Evolutionary conservation across 92 coral and sea anemone genomes (phyloP).

Genomic region (Parazoanthus atlanticus): DNA sequence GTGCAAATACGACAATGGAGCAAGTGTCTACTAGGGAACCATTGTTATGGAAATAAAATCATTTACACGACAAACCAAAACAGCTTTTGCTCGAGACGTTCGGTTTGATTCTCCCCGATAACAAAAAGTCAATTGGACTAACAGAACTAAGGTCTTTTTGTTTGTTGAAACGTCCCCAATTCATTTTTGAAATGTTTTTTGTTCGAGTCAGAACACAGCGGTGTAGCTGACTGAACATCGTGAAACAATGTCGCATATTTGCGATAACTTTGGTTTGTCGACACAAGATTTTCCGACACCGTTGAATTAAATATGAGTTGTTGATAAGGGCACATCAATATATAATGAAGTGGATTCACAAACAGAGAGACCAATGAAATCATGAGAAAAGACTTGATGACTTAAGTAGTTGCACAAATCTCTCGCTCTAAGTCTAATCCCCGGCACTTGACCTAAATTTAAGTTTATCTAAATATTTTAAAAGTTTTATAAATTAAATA

Average conservation of each 20-base stretch:
- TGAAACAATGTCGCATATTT: conserved; percentile 8
- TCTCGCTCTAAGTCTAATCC: neutral
- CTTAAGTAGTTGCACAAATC: neutral
- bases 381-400: neutral
- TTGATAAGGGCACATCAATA: conserved; percentile 10
- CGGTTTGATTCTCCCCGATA: neutral
- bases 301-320: conserved; percentile 26
- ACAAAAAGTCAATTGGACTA: neutral
- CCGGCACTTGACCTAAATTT: neutral
- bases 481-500: no score
- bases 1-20: conserved; percentile 20
- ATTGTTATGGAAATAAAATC: conserved; percentile 23
- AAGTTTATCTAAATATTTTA: neutral
- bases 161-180: neutral
- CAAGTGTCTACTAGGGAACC: neutral
- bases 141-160: neutral
- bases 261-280: conserved; percentile 1
- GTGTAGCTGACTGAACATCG: neutral
- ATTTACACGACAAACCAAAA: neutral
- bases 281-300: neutral
- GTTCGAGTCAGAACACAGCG: neutral
- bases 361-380: neutral
- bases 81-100: neutral
- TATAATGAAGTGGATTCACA: conserved; percentile 1
- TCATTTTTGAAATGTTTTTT: neutral